phyloP scores from a whole-genome alignment of 2,888 invertebrate genomes.

The Meteorus colon region DNA sequence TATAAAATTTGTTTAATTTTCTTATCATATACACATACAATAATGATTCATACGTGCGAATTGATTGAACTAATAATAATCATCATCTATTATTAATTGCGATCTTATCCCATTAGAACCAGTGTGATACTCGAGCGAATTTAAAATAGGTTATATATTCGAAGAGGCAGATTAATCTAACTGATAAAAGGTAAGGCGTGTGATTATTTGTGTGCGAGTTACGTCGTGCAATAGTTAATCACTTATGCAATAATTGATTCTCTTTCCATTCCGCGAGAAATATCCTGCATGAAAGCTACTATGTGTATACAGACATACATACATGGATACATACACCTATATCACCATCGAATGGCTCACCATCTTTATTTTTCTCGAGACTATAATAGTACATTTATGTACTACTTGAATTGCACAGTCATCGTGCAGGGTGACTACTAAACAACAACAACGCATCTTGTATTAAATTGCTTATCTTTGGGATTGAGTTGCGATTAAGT shows the following conservation, averaged over 20 bases:
- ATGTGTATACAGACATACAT: neutral
- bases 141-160: conserved; percentile 15
- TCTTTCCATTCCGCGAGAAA: conserved; percentile 40
- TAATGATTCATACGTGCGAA: neutral
- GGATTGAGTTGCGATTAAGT: conserved; percentile 45
- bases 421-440: conserved; percentile 14
- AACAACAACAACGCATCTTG: conserved; percentile 44
- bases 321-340: conserved; percentile 1
- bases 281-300: conserved; percentile 42
- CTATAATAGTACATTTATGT: conserved; percentile 23
- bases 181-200: conserved; percentile 21
- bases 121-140: conserved; percentile 19
- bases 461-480: conserved; percentile 43
- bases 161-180: conserved; percentile 16
- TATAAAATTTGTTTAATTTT: neutral
- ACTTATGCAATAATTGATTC: conserved; percentile 48
- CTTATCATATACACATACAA: neutral
- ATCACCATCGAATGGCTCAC: neutral
- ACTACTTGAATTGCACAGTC: conserved; percentile 40
- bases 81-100: neutral
- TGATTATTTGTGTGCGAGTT: conserved; percentile 41
- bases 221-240: conserved; percentile 31
- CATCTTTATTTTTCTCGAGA: neutral
- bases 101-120: conserved; percentile 23
- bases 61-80: neutral